phyloP scores from a whole-genome alignment of 2,888 invertebrate genomes.

The Drosophila conformis region DNA sequence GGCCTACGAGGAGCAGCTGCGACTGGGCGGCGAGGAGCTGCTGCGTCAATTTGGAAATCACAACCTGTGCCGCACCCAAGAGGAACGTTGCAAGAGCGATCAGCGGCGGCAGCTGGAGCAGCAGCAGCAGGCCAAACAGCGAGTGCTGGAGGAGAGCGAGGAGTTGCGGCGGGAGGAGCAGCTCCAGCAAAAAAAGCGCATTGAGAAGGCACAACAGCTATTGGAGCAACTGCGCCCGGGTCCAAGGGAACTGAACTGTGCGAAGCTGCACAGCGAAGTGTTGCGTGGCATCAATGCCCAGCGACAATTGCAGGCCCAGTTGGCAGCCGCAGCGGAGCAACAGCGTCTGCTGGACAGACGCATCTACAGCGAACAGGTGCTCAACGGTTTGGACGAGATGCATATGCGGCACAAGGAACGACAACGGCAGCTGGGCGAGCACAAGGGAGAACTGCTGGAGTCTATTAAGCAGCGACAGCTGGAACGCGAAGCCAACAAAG shows the following conservation, averaged over 20 bases:
- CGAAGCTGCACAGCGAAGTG: conserved; percentile 83
- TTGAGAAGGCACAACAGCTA: conserved; percentile 80
- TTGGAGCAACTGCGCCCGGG: conserved; percentile 82
- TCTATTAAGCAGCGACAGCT: conserved; percentile 77
- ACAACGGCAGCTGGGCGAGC: conserved; percentile 67
- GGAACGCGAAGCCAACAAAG: conserved; percentile 57
- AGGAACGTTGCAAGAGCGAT: conserved; percentile 58
- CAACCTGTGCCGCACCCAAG: conserved; percentile 52
- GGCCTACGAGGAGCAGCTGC: conserved; percentile 48
- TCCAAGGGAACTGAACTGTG: conserved; percentile 82
- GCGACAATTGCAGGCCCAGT: conserved; percentile 75
- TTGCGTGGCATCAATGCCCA: conserved; percentile 81
- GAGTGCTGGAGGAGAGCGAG: conserved; percentile 46
- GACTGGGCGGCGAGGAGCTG: conserved; percentile 60
- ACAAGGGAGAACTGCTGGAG: conserved; percentile 76
- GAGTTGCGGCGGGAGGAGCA: conserved; percentile 83
- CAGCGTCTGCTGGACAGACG: conserved; percentile 77
- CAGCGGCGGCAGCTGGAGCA: conserved; percentile 26
- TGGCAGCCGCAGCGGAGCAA: conserved; percentile 70
- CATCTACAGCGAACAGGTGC: conserved; percentile 81
- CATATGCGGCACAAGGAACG: conserved; percentile 77
- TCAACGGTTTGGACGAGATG: conserved; percentile 82
- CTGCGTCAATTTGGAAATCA: conserved; percentile 51
- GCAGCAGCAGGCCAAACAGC: conserved; percentile 25
- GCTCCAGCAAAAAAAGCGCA: conserved; percentile 67